Evolutionary conservation across 2,888 invertebrate genomes (phyloP), one percentile per base, ranked within the genome.

Genomic region (Phyllotreta striolata): DNA sequence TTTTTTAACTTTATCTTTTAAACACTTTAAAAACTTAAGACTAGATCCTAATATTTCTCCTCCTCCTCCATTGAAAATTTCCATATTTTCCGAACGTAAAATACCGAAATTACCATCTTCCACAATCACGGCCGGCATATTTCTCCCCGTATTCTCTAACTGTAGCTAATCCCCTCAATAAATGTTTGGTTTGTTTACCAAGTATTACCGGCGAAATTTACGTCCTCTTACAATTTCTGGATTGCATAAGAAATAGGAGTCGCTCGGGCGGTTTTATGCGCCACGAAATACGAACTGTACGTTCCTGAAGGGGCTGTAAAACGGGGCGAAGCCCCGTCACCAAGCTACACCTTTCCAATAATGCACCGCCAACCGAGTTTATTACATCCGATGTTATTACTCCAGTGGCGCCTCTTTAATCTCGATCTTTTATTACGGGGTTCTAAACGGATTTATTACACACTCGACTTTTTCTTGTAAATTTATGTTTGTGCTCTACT

Each of bases 171-270:
- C 44, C 57, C 14, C 57, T 57, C 47, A 57, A 57, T 57, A 57
- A 57, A 57, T 57, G 57, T 57, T 39, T 57, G 46, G 57, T 57
- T 57, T 57, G 57, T 57, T 57, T 57, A 57, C 46, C 46, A 13
- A 57, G 52, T 52, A 52, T 52, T 52, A 52, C 52, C 38, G 38
- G 39, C 38, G 38, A 35, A 46, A 57, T 57, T 57, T 57, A 57
- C 47, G 46, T 57, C 14, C 47, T n/a, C n/a, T 13, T 46, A 10
- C 47, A 52, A 24, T 24, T 52, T 52, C 38, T 62, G 66, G 60
- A 68, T 66, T 69, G 70, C 70, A 72, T 70, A 74, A 74, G 73
- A 71, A 72, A 72, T 72, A 24, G 70, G 67, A 69, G 71, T 73
- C 71, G 69, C 71, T 69, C 66, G 56, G 63, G 63, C 56, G 63